Percentiles rank a stretch among this genome's conserved stretches.
These are phyloP conservation scores for Ochotona curzoniae DNA, from an alignment of 2,113 vertebrate genomes.

Conservation along the genomic window DNA sequence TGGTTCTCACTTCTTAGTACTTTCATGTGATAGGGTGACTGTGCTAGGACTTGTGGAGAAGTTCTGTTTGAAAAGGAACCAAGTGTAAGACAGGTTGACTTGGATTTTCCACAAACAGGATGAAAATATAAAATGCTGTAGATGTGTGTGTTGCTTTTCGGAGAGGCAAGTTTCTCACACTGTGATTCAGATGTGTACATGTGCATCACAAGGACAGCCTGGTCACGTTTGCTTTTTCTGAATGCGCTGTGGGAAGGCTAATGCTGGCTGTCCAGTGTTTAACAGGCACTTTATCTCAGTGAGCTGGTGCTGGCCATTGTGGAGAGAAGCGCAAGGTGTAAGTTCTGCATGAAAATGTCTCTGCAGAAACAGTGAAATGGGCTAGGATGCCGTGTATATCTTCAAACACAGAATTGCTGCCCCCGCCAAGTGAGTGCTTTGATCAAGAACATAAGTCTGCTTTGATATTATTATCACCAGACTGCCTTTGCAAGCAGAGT, in stretches of 20 bases:
- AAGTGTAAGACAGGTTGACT: constrained; percentile 37
- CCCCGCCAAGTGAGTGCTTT: constrained; percentile 13
- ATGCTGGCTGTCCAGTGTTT: background rate
- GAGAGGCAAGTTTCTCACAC: constrained; percentile 58
- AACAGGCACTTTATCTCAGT: constrained; percentile 57
- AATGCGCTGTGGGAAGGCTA: constrained; percentile 21
- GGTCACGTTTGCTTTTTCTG: constrained; percentile 5
- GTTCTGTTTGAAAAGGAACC: constrained; percentile 62
- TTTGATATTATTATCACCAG: constrained; percentile 34
- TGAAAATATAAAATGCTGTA: constrained; percentile 32
- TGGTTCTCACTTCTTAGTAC: background rate
- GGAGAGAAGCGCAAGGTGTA: background rate
- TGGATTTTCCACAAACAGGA: constrained; percentile 59
- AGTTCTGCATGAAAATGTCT: constrained; percentile 16
- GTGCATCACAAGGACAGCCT: constrained; percentile 38
- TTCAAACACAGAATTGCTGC: background rate
- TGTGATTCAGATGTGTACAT: constrained; percentile 12
- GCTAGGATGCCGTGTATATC: background rate
- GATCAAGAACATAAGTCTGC: background rate
- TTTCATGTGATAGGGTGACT: background rate
- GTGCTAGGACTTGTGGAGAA: background rate
- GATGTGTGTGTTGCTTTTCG: constrained; percentile 35
- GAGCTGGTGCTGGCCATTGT: background rate
- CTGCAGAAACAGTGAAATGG: background rate
- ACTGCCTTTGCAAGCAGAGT: background rate